These are phyloP conservation scores for Atrichornis clamosus DNA, from an alignment of 2,113 vertebrate species.

Conservation along the genomic window DNA sequence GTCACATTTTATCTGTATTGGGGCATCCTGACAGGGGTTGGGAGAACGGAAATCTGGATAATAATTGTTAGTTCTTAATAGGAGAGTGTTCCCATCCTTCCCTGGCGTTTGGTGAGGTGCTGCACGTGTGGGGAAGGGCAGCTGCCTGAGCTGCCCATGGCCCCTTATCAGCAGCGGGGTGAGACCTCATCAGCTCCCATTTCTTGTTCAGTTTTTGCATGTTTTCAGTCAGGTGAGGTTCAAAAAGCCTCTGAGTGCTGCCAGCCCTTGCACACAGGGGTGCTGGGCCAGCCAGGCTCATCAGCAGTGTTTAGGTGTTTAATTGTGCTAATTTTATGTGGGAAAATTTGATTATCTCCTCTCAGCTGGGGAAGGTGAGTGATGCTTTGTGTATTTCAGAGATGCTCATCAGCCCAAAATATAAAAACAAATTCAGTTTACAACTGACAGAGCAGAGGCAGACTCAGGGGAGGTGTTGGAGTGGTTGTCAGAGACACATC, in stretches of 20 bases:
- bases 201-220: background rate
- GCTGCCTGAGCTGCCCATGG: background rate
- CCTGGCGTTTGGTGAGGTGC: background rate
- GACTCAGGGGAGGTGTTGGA: background rate
- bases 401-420: background rate
- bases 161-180: background rate
- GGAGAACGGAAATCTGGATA: background rate
- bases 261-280: background rate
- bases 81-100: background rate
- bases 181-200: background rate
- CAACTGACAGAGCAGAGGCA: background rate
- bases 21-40: background rate
- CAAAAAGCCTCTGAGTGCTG: background rate
- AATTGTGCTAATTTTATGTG: background rate
- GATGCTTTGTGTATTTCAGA: background rate
- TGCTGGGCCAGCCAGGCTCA: background rate
- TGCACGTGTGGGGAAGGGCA: background rate
- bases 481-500: background rate
- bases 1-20: background rate
- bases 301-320: background rate
- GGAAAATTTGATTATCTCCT: background rate
- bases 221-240: background rate
- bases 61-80: background rate
- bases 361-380: background rate
- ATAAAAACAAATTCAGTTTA: background rate